Percentiles rank a stretch among this genome's conserved stretches.
phyloP scores from a whole-genome alignment of 2,113 vertebrate species.

The chimpanzee (Pan troglodytes) region DNA sequence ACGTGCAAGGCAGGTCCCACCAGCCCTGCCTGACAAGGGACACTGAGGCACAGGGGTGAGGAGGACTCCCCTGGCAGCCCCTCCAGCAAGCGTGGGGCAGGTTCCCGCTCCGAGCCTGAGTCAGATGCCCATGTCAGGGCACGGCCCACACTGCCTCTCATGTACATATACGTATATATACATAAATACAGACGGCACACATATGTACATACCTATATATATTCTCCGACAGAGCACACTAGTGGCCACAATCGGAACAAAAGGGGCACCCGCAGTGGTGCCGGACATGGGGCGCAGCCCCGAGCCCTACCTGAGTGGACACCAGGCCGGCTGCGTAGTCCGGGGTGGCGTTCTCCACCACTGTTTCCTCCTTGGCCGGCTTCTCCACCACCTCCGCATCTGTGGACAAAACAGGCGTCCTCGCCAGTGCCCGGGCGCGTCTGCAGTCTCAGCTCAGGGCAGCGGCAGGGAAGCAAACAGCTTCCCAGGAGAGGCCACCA shows the following conservation, averaged over 20 bases:
- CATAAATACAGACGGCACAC: neutral
- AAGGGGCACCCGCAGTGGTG: fast-evolving
- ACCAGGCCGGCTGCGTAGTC: slow-evolving; percentile 98
- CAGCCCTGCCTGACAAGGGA: neutral
- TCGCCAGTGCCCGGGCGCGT: neutral
- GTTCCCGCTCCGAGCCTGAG: fast-evolving
- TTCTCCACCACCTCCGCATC: slow-evolving; percentile 95
- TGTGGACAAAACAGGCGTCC: slow-evolving; percentile 59
- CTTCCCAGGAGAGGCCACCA: fast-evolving
- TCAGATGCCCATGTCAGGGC: neutral
- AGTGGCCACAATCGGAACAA: fast-evolving
- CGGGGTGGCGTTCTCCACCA: slow-evolving; percentile 96
- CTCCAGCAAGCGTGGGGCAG: neutral
- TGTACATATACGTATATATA: neutral
- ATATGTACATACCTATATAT: fast-evolving
- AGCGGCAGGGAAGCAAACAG: fast-evolving
- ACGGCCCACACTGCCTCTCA: neutral
- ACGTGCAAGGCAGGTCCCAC: neutral
- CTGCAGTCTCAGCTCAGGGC: neutral
- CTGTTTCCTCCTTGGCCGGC: slow-evolving; percentile 94
- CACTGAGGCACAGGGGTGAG: neutral
- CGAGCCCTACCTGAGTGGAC: slow-evolving; percentile 92
- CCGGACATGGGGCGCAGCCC: fast-evolving
- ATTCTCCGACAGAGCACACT: fast-evolving
- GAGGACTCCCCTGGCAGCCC: neutral